These are phyloP conservation scores for Melanotaenia boesemani DNA, from an alignment of 2,797 vertebrate genomes.

Conservation along the genomic window DNA sequence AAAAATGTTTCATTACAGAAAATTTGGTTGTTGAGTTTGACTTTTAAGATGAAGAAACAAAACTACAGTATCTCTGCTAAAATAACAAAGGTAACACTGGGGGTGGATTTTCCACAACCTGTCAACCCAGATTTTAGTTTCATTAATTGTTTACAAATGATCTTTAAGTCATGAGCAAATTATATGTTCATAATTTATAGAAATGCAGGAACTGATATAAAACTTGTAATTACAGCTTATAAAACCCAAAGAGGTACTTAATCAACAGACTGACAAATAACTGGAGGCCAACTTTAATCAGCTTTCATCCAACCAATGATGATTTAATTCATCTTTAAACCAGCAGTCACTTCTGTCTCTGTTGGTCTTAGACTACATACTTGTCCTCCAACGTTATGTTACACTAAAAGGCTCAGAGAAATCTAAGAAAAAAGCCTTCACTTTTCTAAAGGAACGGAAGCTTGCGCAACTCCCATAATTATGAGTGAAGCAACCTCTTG, in stretches of 20 bases:
- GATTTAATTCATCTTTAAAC: background rate
- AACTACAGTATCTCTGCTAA: no score
- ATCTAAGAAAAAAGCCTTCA: background rate
- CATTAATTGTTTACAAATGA: no score
- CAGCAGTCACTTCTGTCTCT: background rate
- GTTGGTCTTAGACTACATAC: background rate
- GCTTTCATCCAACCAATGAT: background rate
- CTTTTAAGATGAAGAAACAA: no score
- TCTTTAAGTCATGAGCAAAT: no score
- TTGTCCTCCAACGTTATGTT: background rate
- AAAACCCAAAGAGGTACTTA: background rate
- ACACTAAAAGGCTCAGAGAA: slow-evolving; percentile 2
- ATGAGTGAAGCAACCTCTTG: slow-evolving; percentile 15
- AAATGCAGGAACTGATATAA: background rate
- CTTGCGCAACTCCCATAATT: slow-evolving; percentile 38
- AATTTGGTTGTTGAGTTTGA: no score
- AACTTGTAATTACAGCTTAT: background rate
- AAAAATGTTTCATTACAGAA: no score
- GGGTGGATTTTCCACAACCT: no score
- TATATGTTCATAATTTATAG: no score
- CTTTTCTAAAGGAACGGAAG: background rate
- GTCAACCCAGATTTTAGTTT: no score
- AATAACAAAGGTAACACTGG: no score
- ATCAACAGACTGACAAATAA: background rate
- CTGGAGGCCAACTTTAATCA: background rate